Conservation (phyloP, 2,113 vertebrate genomes). For the Mustela nigripes region DNA sequence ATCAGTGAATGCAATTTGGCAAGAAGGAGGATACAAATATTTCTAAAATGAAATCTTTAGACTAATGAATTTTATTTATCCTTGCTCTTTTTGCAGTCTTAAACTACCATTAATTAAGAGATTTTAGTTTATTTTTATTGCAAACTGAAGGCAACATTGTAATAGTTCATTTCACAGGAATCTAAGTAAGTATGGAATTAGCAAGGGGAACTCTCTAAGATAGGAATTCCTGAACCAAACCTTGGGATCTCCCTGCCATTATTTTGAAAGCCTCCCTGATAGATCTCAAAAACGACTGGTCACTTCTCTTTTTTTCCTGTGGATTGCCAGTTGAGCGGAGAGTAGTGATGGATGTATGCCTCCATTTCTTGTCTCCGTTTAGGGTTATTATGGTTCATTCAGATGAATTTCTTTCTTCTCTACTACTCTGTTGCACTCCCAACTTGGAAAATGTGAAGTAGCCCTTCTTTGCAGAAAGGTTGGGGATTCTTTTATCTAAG, state of each 20-base stretch:
- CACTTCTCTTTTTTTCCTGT: neutral
- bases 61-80: conserved; percentile 76
- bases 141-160: conserved; percentile 55
- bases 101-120: conserved; percentile 63
- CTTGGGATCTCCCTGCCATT: conserved; percentile 49
- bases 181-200: neutral
- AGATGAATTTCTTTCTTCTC: conserved; percentile 50
- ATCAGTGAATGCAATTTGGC: conserved; percentile 76
- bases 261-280: neutral
- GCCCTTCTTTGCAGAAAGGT: neutral
- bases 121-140: conserved; percentile 57
- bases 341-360: neutral
- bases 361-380: neutral
- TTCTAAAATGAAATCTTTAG: conserved; percentile 75
- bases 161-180: conserved; percentile 44
- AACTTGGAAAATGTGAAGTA: conserved; percentile 51
- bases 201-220: neutral
- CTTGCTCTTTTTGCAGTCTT: conserved; percentile 75
- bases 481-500: neutral
- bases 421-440: neutral
- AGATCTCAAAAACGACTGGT: neutral
- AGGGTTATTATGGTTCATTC: neutral
- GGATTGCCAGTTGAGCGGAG: neutral
- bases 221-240: conserved; percentile 20
- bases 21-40: conserved; percentile 77